Conservation (phyloP, 2,113 vertebrate species). For the Entomyzon cyanotis region DNA sequence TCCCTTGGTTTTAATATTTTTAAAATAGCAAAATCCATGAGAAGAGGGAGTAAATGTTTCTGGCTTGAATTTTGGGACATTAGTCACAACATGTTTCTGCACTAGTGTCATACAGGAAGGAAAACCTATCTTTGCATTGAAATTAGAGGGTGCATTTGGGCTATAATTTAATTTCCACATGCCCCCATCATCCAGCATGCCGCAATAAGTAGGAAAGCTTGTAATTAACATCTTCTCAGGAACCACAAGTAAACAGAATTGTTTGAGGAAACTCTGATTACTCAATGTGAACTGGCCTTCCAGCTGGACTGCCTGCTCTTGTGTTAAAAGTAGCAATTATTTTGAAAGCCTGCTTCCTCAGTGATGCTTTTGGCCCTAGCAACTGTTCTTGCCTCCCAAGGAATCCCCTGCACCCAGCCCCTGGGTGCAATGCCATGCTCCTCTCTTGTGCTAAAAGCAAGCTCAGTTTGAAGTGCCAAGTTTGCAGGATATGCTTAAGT, state of each 20-base stretch:
- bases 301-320: neutral
- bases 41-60: neutral
- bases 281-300: neutral
- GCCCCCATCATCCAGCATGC: neutral
- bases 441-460: neutral
- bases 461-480: neutral
- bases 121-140: neutral
- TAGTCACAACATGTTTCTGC: slow-evolving; percentile 29
- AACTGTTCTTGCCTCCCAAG: neutral
- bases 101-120: slow-evolving; percentile 41
- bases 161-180: slow-evolving; percentile 19
- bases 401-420: neutral
- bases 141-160: neutral
- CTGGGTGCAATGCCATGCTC: neutral
- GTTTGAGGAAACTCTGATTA: neutral
- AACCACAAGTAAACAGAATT: slow-evolving; percentile 17
- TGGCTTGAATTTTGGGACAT: neutral
- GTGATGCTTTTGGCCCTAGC: neutral
- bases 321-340: neutral
- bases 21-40: neutral
- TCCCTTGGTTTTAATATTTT: neutral
- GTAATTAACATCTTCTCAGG: slow-evolving; percentile 3
- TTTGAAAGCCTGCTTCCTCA: neutral
- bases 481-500: neutral
- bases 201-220: neutral